Evolutionary conservation across 2,113 vertebrate species (phyloP).

Genomic region (Lepisosteus osseus): DNA sequence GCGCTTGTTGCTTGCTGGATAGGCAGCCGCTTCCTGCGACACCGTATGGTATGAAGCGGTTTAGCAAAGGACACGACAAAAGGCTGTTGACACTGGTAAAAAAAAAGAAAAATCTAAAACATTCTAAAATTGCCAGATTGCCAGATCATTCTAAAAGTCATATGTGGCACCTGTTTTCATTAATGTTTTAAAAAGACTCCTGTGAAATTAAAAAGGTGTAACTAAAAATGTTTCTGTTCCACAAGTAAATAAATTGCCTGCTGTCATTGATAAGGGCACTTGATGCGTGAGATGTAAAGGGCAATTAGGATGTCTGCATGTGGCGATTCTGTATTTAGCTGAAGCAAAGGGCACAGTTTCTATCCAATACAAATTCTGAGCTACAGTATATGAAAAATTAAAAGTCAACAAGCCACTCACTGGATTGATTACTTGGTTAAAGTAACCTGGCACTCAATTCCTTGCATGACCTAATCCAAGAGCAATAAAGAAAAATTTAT

Average conservation of each 20-base stretch:
- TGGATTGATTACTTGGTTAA: slow-evolving; percentile 9
- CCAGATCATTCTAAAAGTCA: no score
- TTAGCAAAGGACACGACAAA: no score
- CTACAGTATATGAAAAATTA: not conserved
- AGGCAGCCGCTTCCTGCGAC: no score
- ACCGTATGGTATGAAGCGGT: no score
- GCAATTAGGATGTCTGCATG: not conserved
- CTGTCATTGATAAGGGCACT: not conserved
- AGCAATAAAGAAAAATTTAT: slow-evolving; percentile 17
- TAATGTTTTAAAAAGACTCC: no score
- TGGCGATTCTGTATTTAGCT: slow-evolving; percentile 3
- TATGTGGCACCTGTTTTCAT: no score
- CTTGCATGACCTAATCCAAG: slow-evolving; percentile 4
- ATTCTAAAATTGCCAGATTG: no score
- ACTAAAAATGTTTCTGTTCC: not conserved
- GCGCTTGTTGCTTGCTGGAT: no score
- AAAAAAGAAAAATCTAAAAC: no score
- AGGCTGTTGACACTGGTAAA: no score
- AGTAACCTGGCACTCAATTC: slow-evolving; percentile 10
- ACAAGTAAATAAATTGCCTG: not conserved
- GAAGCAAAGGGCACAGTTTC: not conserved
- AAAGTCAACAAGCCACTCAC: slow-evolving; percentile 4
- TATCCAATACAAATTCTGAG: slow-evolving; percentile 5
- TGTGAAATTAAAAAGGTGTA: no score
- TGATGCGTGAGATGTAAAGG: not conserved